Evolutionary conservation across 2,113 vertebrate species (phyloP).

Genomic region (Amblyornis subalaris): DNA sequence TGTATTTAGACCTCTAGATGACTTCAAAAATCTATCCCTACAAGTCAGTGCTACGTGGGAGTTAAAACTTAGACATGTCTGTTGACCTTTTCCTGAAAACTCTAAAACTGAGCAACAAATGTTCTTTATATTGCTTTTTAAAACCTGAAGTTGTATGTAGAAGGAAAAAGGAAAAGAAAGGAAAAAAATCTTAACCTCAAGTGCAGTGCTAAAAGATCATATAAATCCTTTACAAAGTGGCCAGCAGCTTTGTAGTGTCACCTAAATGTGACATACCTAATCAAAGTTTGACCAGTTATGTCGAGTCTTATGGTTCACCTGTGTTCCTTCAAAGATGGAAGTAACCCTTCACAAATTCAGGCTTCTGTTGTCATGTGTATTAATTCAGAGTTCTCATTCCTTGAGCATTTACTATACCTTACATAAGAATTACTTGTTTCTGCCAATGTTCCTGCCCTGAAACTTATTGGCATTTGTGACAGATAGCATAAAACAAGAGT

Average conservation of each 20-base stretch:
- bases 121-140: background rate
- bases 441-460: background rate
- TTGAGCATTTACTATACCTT: background rate
- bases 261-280: background rate
- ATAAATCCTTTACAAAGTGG: background rate
- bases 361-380: rapidly evolving
- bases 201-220: background rate
- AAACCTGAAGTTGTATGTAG: background rate
- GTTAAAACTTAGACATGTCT: background rate
- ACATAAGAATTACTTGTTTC: background rate
- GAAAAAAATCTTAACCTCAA: background rate
- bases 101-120: background rate
- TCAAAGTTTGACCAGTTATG: background rate
- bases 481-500: background rate
- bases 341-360: background rate
- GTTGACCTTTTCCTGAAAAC: background rate
- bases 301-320: background rate
- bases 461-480: background rate
- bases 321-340: background rate
- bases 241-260: background rate
- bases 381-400: background rate
- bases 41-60: background rate
- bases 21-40: background rate
- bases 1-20: background rate
- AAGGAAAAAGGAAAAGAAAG: background rate